These are phyloP conservation scores for Garra rufa DNA, from an alignment of 2,113 vertebrate genomes.

Conservation along the genomic window DNA sequence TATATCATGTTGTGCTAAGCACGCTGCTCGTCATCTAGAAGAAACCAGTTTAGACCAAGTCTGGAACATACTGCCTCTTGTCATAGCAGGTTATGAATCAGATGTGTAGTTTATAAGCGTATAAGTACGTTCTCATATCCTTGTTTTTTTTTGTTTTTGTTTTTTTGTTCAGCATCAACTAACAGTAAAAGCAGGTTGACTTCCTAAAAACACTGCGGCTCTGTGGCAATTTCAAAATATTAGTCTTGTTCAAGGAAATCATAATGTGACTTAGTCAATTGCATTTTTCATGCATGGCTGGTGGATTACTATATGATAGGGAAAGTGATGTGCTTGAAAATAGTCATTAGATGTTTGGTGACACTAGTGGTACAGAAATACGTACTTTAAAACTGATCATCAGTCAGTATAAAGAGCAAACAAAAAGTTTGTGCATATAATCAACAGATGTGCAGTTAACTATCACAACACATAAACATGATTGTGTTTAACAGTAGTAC, in stretches of 20 bases:
- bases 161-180: background rate
- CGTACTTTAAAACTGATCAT: background rate
- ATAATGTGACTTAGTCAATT: background rate
- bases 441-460: background rate
- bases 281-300: background rate
- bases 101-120: background rate
- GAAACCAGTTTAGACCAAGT: background rate
- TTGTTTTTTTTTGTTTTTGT: too few relatives aligned
- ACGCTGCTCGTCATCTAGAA: background rate
- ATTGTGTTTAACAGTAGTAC: background rate
- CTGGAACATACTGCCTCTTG: background rate
- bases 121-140: background rate
- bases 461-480: background rate
- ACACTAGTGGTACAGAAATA: background rate
- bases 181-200: background rate
- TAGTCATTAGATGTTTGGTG: background rate
- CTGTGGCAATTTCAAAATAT: background rate
- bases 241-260: background rate
- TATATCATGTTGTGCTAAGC: background rate
- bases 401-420: background rate
- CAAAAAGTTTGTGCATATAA: background rate
- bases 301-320: background rate
- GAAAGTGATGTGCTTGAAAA: background rate
- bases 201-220: background rate
- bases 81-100: slow-evolving; percentile 20